Conservation (phyloP, 1,140 invertebrate genomes). For the Papilio glaucus region DNA sequence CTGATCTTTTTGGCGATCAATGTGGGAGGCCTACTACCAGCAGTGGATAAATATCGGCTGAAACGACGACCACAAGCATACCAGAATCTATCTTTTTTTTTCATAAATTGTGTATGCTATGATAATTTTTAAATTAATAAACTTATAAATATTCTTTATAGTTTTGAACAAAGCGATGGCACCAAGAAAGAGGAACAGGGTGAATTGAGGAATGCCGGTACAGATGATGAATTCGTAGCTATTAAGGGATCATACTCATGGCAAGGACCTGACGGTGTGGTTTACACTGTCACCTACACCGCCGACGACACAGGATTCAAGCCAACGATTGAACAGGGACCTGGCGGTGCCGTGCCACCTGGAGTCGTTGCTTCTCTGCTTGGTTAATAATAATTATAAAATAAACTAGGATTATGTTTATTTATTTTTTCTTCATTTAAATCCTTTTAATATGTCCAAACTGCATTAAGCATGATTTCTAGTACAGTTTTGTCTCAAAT, state of each 20-base stretch:
- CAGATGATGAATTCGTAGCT: conserved; percentile 67
- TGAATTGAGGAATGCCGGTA: conserved; percentile 83
- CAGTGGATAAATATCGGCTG: too few species aligned
- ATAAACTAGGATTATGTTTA: conserved; percentile 28
- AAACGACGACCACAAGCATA: too few species aligned
- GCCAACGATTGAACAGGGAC: conserved; percentile 81
- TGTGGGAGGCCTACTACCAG: too few species aligned
- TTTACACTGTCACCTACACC: conserved; percentile 86
- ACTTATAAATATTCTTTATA: conserved; percentile 51
- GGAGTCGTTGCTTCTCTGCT: conserved; percentile 54
- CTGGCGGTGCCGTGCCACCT: conserved; percentile 82
- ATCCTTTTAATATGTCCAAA: too few species aligned
- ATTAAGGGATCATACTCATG: conserved; percentile 82
- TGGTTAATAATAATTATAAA: conserved; percentile 40
- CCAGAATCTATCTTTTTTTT: too few species aligned
- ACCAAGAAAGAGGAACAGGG: conserved; percentile 84
- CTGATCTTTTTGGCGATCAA: too few species aligned
- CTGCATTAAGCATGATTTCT: too few species aligned
- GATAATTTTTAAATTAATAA: background rate
- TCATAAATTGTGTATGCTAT: too few species aligned
- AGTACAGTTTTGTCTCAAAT: too few species aligned
- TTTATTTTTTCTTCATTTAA: background rate
- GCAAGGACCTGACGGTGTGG: conserved; percentile 80
- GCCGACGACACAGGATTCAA: conserved; percentile 90
- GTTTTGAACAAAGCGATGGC: conserved; percentile 82